phyloP scores from a whole-genome alignment of 2,113 vertebrate genomes.

The Hypanus sabinus region DNA sequence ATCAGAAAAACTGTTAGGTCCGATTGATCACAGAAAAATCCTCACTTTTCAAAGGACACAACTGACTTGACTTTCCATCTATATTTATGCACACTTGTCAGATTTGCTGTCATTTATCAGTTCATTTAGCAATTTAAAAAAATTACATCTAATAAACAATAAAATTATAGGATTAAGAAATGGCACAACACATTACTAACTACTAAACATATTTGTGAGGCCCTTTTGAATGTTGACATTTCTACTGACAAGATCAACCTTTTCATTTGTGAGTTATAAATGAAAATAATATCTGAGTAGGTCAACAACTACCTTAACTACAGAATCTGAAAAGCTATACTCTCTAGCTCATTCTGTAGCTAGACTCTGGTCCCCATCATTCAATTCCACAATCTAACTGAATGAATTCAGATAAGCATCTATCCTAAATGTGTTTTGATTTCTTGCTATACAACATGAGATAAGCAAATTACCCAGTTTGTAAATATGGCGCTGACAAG shows the following conservation, averaged over 20 bases:
- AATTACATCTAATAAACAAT: not conserved
- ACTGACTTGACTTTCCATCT: not conserved
- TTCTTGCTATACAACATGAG: too few species aligned
- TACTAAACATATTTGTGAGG: not conserved
- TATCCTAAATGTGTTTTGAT: too few species aligned
- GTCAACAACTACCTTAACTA: not conserved
- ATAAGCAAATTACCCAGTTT: not conserved
- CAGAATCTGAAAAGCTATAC: not conserved
- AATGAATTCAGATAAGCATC: not conserved
- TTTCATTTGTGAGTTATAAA: not conserved
- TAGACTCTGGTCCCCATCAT: not conserved
- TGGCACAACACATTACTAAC: not conserved
- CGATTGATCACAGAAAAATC: not conserved
- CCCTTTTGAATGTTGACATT: not conserved
- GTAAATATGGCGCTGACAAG: not conserved
- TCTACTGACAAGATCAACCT: not conserved
- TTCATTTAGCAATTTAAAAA: not conserved
- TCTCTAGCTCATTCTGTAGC: not conserved
- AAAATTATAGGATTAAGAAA: not conserved
- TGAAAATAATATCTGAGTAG: not conserved
- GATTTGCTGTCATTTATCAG: not conserved
- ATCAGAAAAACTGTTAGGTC: too few species aligned
- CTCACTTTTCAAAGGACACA: slow-evolving; percentile 3
- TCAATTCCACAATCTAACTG: not conserved
- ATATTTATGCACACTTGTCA: not conserved